Percentiles rank a stretch among this genome's conserved stretches.
Conservation (phyloP, 2,888 invertebrate genomes). For the Ceriagrion tenellum region DNA sequence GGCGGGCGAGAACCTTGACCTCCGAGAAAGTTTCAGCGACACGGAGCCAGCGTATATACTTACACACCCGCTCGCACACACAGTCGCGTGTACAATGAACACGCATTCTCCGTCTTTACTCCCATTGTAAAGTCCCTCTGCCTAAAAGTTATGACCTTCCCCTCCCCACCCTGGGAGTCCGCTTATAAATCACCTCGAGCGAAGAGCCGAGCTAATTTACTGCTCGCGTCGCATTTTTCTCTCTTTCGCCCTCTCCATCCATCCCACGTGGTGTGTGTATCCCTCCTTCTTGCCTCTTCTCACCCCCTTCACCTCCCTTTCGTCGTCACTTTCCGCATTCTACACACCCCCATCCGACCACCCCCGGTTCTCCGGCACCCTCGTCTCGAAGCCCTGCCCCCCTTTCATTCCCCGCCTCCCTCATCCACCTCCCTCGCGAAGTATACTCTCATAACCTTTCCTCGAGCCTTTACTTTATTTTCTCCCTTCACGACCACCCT, state of each 20-base stretch:
- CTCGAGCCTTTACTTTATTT: too few species aligned
- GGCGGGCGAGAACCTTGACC: constrained; percentile 51
- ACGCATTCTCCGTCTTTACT: constrained; percentile 18
- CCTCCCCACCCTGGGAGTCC: neutral
- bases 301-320: neutral
- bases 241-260: neutral
- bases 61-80: neutral
- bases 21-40: constrained; percentile 50
- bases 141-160: constrained; percentile 39
- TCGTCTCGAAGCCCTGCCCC: too few species aligned
- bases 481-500: too few species aligned
- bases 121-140: constrained; percentile 30
- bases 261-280: neutral
- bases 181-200: neutral
- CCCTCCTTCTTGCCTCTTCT: neutral
- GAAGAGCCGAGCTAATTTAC: constrained; percentile 52
- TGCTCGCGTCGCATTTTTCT: constrained; percentile 46
- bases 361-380: too few species aligned
- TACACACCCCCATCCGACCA: neutral
- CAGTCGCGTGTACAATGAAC: neutral
- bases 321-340: neutral
- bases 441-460: too few species aligned
- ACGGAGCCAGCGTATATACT: neutral
- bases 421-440: too few species aligned
- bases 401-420: too few species aligned